Percentiles rank a stretch among this genome's conserved stretches.
phyloP scores from a whole-genome alignment of 2,888 invertebrate species.

The Metellina segmentata region DNA sequence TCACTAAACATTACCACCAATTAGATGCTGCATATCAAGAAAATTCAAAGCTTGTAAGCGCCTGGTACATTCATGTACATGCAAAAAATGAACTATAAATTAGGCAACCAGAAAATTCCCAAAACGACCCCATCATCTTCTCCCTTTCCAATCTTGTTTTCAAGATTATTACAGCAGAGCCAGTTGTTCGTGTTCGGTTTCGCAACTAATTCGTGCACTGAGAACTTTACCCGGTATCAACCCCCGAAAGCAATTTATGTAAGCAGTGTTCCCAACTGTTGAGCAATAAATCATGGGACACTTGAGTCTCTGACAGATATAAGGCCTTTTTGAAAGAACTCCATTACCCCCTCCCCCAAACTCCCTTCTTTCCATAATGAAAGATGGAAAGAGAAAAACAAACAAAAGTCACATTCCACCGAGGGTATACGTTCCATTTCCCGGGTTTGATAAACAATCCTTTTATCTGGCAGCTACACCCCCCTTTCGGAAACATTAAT shows the following conservation, averaged over 20 bases:
- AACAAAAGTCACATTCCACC: conserved; percentile 36
- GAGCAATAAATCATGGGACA: conserved; percentile 70
- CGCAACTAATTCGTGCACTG: background rate
- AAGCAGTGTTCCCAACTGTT: conserved; percentile 48
- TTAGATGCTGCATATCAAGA: background rate
- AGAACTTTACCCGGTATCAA: background rate
- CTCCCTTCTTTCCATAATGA: conserved; percentile 46
- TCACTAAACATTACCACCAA: too few relatives aligned
- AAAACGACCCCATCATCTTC: background rate
- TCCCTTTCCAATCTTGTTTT: conserved; percentile 11
- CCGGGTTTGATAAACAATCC: conserved; percentile 70
- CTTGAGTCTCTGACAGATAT: conserved; percentile 72
- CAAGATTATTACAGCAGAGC: background rate
- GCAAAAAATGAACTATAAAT: background rate
- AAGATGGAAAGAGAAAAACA: conserved; percentile 33
- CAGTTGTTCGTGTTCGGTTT: conserved; percentile 1
- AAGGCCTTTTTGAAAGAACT: conserved; percentile 70
- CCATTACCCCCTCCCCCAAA: conserved; percentile 42
- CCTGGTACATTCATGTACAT: background rate
- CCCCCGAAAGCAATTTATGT: conserved; percentile 49
- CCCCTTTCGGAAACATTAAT: conserved; percentile 51
- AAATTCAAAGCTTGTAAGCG: background rate
- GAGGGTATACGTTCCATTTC: conserved; percentile 22
- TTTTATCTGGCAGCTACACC: conserved; percentile 49
- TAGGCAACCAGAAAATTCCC: background rate